Evolutionary conservation across 2,797 vertebrate species (phyloP).

Genomic region (Phylloscopus collybita): DNA sequence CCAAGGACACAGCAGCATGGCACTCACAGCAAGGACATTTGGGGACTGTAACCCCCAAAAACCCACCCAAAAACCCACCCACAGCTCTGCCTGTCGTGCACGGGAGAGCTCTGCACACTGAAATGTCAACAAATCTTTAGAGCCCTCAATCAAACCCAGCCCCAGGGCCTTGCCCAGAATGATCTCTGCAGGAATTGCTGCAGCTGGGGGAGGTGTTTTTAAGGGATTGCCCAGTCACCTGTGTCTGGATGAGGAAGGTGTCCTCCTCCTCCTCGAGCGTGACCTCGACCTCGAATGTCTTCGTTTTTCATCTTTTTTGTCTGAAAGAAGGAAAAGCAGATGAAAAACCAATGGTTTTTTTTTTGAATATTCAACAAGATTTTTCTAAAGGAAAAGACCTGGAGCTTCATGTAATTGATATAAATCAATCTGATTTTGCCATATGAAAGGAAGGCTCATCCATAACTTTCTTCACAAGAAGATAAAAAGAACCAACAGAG

Average conservation of each 20-base stretch:
- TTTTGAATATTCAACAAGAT: not conserved
- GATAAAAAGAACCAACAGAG: not conserved
- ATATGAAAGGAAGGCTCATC: not conserved
- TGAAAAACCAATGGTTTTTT: accelerated
- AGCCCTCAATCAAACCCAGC: not conserved
- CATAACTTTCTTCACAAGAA: not conserved
- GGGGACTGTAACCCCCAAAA: not conserved
- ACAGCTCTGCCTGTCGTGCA: not conserved
- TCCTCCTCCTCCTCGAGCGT: conserved; percentile 88
- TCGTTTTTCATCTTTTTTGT: conserved; percentile 97
- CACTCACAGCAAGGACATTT: not conserved
- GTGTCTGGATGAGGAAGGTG: conserved; percentile 93
- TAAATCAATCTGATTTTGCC: not conserved
- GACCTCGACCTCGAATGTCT: conserved; percentile 94
- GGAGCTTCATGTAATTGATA: not conserved
- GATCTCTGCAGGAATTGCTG: not conserved
- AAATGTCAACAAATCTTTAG: accelerated
- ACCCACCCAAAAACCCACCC: accelerated
- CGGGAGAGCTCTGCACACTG: not conserved
- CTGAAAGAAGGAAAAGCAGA: conserved; percentile 59
- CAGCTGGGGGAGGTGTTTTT: not conserved
- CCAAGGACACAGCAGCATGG: accelerated
- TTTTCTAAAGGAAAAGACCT: not conserved
- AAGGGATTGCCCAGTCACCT: conserved; percentile 74
- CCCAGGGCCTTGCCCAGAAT: not conserved